Conservation (phyloP, 2,888 invertebrate genomes). For the Scotopteryx bipunctaria region DNA sequence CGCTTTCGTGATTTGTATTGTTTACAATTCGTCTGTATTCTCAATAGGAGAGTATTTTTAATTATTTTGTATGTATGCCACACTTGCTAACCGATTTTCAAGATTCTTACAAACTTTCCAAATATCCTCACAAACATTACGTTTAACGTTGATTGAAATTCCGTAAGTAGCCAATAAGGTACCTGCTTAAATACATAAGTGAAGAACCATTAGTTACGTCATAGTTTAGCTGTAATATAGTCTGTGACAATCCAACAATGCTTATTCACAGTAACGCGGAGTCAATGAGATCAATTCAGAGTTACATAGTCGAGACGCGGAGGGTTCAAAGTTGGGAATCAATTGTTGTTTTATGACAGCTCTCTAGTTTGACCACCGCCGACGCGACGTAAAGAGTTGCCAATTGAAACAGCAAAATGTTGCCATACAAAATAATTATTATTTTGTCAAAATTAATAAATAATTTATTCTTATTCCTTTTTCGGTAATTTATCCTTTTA, state of each 20-base stretch:
- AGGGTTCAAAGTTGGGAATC: conserved; percentile 44
- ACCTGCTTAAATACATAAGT: background rate
- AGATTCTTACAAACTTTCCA: no score
- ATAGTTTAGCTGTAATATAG: conserved; percentile 18
- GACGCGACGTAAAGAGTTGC: conserved; percentile 12
- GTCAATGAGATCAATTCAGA: conserved; percentile 47
- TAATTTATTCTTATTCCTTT: background rate
- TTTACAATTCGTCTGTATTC: no score
- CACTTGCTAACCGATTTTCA: no score
- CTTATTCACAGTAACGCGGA: conserved; percentile 27
- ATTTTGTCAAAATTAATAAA: no score
- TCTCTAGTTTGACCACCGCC: conserved; percentile 33
- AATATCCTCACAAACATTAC: no score
- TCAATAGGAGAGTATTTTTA: no score
- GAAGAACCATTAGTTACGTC: conserved; percentile 9
- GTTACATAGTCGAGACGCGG: conserved; percentile 40
- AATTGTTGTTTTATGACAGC: conserved; percentile 42
- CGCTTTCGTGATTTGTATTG: no score
- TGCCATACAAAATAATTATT: background rate
- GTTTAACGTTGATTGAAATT: no score
- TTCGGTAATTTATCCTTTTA: conserved; percentile 19
- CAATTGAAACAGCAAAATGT: background rate
- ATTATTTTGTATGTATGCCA: no score
- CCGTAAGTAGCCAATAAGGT: conserved; percentile 2
- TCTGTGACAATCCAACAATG: conserved; percentile 14